A percentile compares a stretch with the other conserved stretches of the same genome.
Conservation (phyloP, 2,888 invertebrate species). For the Stegana nigrithorax region DNA sequence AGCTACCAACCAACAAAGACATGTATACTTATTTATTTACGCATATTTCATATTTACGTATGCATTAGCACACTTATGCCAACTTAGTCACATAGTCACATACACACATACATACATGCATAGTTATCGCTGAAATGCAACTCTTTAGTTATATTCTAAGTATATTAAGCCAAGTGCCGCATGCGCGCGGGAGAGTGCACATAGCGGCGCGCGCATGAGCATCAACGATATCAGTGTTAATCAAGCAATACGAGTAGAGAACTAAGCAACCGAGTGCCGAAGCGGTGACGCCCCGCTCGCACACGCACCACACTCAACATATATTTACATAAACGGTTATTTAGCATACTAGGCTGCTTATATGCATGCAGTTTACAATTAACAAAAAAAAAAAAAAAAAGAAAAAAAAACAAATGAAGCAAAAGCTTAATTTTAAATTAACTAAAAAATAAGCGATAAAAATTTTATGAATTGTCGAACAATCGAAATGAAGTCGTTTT, state of each 20-base stretch:
- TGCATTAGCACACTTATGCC: no score
- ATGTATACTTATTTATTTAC: no score
- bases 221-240: conserved; percentile 54
- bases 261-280: conserved; percentile 6
- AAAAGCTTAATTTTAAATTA: not conserved
- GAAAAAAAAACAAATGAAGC: not conserved
- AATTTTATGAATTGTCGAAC: conserved; percentile 65
- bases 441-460: conserved; percentile 23
- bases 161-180: no score
- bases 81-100: no score
- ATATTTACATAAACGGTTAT: conserved; percentile 21
- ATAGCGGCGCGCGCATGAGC: conserved; percentile 25
- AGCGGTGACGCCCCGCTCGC: not conserved
- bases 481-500: conserved; percentile 58
- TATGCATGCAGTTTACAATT: not conserved
- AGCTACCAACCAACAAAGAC: conserved; percentile 24
- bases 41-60: no score
- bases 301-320: conserved; percentile 7
- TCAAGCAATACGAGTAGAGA: conserved; percentile 63
- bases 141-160: no score
- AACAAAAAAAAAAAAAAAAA: not conserved
- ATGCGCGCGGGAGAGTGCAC: conserved; percentile 13
- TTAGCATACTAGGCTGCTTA: no score
- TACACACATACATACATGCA: no score
- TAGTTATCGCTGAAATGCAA: no score